A percentile compares a stretch with the other conserved stretches of the same genome.
Conservation (phyloP, 2,113 vertebrate genomes). For the Petromus typicus region DNA sequence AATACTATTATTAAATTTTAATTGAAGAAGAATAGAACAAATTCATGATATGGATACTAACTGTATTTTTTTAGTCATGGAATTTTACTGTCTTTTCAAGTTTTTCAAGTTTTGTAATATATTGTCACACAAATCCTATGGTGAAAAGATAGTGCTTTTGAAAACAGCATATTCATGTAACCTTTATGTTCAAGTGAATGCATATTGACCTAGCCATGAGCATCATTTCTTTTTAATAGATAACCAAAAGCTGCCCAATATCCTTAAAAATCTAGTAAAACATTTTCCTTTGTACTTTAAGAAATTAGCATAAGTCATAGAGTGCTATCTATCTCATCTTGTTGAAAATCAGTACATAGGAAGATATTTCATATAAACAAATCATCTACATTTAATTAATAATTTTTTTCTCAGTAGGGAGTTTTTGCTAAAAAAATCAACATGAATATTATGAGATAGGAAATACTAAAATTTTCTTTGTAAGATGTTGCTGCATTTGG, state of each 20-base stretch:
- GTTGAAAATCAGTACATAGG: slow-evolving; percentile 5
- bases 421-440: slow-evolving; percentile 26
- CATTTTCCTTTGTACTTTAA: not conserved
- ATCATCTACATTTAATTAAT: slow-evolving; percentile 18
- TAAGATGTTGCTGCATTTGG: not conserved
- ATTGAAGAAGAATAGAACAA: slow-evolving; percentile 9
- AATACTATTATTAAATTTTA: not conserved
- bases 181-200: slow-evolving; percentile 44
- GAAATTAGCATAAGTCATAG: slow-evolving; percentile 32
- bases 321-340: not conserved
- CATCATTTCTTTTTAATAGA: slow-evolving; percentile 44
- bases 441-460: not conserved
- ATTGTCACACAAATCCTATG: not conserved
- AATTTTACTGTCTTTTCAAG: slow-evolving; percentile 31
- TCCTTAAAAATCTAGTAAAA: not conserved
- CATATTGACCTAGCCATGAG: not conserved
- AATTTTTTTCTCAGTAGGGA: not conserved
- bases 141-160: not conserved
- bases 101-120: slow-evolving; percentile 22
- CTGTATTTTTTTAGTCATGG: slow-evolving; percentile 5
- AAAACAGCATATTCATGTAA: not conserved
- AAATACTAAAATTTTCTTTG: not conserved
- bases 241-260: not conserved
- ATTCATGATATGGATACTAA: not conserved
- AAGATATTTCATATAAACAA: not conserved